Percentiles rank a stretch among this genome's conserved stretches.
Conservation (phyloP, 2,888 invertebrate genomes). For the Metellina segmentata region DNA sequence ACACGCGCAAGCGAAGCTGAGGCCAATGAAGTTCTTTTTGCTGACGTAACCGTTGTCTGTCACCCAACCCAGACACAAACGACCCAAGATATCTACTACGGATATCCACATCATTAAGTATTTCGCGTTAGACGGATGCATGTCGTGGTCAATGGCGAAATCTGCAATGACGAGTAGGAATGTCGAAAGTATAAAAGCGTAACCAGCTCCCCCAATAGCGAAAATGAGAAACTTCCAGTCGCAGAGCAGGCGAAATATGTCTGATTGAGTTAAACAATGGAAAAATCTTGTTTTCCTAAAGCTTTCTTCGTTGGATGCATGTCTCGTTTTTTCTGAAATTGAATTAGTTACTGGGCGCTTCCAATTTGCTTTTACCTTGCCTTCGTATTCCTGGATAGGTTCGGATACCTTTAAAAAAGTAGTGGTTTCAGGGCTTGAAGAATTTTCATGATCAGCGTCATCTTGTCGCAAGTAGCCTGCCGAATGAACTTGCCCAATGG, state of each 20-base stretch:
- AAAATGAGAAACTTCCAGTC: background rate
- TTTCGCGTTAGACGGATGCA: background rate
- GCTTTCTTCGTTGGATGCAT: too few relatives aligned
- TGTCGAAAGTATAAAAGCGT: background rate
- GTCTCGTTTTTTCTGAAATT: too few relatives aligned
- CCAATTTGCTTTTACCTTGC: too few relatives aligned
- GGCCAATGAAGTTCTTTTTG: background rate
- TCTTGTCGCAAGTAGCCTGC: too few relatives aligned
- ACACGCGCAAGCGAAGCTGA: background rate
- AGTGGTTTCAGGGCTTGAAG: too few relatives aligned
- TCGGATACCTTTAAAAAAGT: too few relatives aligned
- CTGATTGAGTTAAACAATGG: background rate
- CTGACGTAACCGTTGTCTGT: background rate
- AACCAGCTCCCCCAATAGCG: background rate
- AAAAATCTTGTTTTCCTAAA: background rate
- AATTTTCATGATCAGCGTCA: too few relatives aligned
- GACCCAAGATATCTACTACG: background rate
- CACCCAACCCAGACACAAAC: background rate
- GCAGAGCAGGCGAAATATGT: background rate
- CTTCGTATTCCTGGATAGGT: too few relatives aligned
- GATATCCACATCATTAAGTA: constrained; percentile 9
- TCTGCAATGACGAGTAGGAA: background rate
- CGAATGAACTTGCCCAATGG: too few relatives aligned
- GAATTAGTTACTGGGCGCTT: too few relatives aligned
- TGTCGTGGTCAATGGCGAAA: constrained; percentile 2